Evolutionary conservation across 2,888 invertebrate species (phyloP).

Genomic region (Ennomos quercinarius): DNA sequence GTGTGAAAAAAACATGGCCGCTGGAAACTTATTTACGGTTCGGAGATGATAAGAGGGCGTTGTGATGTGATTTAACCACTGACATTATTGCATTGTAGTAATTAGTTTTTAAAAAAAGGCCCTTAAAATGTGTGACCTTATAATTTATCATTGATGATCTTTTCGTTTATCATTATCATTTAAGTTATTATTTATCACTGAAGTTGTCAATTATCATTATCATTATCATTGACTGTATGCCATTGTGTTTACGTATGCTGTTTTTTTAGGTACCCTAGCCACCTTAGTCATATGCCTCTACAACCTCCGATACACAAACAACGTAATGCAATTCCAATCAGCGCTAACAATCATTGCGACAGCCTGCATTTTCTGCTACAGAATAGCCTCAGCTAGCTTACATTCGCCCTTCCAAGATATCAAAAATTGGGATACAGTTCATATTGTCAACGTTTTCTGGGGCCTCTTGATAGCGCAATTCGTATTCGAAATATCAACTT

Average conservation of each 20-base stretch:
- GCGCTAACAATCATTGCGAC: constrained; percentile 59
- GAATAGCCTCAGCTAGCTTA: constrained; percentile 58
- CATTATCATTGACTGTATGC: no score
- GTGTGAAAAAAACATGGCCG: no score
- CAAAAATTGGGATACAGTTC: constrained; percentile 61
- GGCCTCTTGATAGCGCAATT: constrained; percentile 61
- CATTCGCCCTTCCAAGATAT: constrained; percentile 53
- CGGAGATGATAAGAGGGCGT: no score
- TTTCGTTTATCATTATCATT: no score
- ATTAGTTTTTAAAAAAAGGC: no score
- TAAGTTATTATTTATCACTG: no score
- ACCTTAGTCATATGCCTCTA: constrained; percentile 67
- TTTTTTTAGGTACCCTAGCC: constrained; percentile 64
- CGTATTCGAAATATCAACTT: constrained; percentile 67
- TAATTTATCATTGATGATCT: no score
- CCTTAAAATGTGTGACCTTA: no score
- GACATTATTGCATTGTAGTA: no score
- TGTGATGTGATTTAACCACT: no score
- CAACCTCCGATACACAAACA: constrained; percentile 70
- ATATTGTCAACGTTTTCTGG: constrained; percentile 74
- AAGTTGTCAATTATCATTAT: no score
- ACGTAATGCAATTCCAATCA: constrained; percentile 63
- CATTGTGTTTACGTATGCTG: not conserved
- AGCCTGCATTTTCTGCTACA: constrained; percentile 59
- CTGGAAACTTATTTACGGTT: no score